These are phyloP conservation scores for Agelas oroides DNA, from an alignment of 37 sponge, comb jelly and placozoan species.

Conservation along the genomic window DNA sequence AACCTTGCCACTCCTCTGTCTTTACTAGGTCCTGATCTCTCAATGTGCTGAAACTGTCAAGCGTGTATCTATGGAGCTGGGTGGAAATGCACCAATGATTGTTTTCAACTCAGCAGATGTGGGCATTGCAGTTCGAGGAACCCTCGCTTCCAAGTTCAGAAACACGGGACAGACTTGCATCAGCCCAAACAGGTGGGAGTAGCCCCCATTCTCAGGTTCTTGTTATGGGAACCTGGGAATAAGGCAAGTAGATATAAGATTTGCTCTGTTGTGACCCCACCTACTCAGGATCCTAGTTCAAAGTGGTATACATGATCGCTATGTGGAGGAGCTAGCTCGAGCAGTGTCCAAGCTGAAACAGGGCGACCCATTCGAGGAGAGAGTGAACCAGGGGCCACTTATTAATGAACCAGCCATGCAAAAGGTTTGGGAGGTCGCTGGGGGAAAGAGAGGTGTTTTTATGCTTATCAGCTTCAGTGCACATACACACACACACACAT, in stretches of 20 bases:
- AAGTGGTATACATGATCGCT: constrained; percentile 77
- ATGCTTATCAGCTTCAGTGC: no score
- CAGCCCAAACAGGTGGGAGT: constrained; percentile 42
- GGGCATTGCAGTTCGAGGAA: constrained; percentile 71
- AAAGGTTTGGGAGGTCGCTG: constrained; percentile 76
- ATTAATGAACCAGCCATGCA: constrained; percentile 78
- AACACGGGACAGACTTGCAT: constrained; percentile 89
- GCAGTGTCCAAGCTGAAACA: constrained; percentile 65
- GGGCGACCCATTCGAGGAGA: constrained; percentile 80
- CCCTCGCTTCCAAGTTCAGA: constrained; percentile 85
- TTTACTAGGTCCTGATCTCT: constrained; percentile 65
- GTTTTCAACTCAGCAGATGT: constrained; percentile 96
- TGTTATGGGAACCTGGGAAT: no score
- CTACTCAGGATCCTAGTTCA: constrained; percentile 88
- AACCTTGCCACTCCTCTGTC: no score
- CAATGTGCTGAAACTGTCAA: constrained; percentile 79
- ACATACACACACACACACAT: not conserved
- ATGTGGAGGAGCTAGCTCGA: constrained; percentile 61
- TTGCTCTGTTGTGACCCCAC: not conserved
- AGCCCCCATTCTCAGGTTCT: not conserved
- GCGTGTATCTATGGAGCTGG: constrained; percentile 89
- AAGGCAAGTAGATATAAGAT: no score
- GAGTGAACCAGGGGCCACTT: constrained; percentile 86
- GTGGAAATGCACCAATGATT: constrained; percentile 96
- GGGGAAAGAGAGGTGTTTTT: no score